Evolutionary conservation across 2,888 invertebrate genomes (phyloP).

Genomic region (Nematopogon swammerdamellus): DNA sequence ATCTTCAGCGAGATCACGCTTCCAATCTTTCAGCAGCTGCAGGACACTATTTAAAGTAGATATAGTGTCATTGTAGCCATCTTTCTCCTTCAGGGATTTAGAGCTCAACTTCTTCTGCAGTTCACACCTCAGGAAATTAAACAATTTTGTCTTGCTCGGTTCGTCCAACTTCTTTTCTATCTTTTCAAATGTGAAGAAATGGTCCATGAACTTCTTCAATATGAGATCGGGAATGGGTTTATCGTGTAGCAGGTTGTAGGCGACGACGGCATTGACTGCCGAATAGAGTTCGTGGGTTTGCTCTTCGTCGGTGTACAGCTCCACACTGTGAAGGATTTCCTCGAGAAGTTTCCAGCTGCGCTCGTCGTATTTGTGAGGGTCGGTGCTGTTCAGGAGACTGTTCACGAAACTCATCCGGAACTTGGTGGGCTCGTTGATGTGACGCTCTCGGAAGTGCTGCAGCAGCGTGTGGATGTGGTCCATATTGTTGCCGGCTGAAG

Average conservation of each 20-base stretch:
- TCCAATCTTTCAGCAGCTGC: constrained; percentile 24
- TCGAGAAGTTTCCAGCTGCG: constrained; percentile 27
- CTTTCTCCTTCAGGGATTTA: constrained; percentile 10
- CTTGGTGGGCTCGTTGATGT: constrained; percentile 20
- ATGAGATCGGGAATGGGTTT: constrained; percentile 23
- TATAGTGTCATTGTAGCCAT: constrained; percentile 15
- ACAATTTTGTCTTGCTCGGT: background rate
- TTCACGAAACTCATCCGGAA: constrained; percentile 21
- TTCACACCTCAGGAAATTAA: background rate
- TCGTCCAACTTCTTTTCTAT: background rate
- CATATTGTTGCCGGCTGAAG: constrained; percentile 18
- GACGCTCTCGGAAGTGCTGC: constrained; percentile 23
- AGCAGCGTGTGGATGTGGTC: constrained; percentile 21
- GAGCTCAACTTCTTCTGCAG: background rate
- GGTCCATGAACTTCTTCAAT: constrained; percentile 18
- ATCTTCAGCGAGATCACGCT: constrained; percentile 23
- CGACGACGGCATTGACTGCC: constrained; percentile 18
- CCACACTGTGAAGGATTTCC: constrained; percentile 23
- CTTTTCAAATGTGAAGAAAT: background rate
- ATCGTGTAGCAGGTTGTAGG: constrained; percentile 21
- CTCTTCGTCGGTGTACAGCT: constrained; percentile 21
- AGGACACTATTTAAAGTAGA: constrained; percentile 6
- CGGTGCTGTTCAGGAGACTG: constrained; percentile 17
- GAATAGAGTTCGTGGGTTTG: constrained; percentile 23
- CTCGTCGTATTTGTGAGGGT: constrained; percentile 20